Evolutionary conservation across 2,113 vertebrate species (phyloP).

Genomic region (Hemiprocne comata): DNA sequence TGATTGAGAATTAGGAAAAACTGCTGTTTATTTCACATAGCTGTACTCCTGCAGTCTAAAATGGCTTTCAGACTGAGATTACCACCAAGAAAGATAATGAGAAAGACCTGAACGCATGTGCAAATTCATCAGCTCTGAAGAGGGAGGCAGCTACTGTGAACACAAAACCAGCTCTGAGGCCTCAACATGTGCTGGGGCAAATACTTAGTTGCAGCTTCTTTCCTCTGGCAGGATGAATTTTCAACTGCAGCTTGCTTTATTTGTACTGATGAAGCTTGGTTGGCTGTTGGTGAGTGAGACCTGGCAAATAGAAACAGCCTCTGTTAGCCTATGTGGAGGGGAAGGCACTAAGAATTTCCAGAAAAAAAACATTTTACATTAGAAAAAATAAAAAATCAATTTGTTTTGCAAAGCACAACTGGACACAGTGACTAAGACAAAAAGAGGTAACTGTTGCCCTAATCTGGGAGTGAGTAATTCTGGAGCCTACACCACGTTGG

Average conservation of each 20-base stretch:
- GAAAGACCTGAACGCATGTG: neutral
- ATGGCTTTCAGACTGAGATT: neutral
- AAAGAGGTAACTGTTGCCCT: neutral
- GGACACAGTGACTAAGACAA: neutral
- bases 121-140: neutral
- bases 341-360: neutral
- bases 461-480: neutral
- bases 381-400: accelerated
- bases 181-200: neutral
- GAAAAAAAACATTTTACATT: neutral
- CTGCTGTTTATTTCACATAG: neutral
- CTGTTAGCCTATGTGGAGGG: neutral
- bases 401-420: neutral
- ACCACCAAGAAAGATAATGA: neutral
- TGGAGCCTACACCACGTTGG: neutral
- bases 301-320: neutral
- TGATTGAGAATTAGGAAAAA: neutral
- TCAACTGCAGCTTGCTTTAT: neutral
- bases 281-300: neutral
- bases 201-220: neutral
- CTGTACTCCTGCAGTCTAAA: neutral
- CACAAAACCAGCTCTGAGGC: neutral
- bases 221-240: neutral
- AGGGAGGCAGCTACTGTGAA: neutral
- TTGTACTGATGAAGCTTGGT: neutral